Conservation (phyloP, 1,140 invertebrate species). For the Drosophila ananassae region DNA sequence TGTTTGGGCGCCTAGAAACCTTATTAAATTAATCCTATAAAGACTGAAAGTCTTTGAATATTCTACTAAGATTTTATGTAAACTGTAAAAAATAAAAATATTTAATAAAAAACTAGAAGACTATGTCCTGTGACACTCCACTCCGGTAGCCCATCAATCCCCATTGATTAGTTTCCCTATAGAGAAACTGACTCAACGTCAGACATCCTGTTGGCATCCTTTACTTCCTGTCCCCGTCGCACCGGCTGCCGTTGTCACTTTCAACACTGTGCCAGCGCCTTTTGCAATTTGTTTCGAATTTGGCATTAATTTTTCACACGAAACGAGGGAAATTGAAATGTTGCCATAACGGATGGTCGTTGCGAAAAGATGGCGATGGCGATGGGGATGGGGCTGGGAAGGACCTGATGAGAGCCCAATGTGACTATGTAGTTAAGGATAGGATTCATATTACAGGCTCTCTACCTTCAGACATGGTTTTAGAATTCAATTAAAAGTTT, state of each 20-base stretch:
- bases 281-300: slow-evolving; percentile 78
- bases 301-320: slow-evolving; percentile 79
- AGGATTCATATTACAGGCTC: slow-evolving; percentile 25
- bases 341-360: slow-evolving; percentile 76
- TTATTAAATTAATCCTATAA: too few relatives aligned
- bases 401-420: background rate
- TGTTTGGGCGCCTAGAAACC: too few relatives aligned
- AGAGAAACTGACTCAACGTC: background rate
- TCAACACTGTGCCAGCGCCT: slow-evolving; percentile 42
- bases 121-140: background rate
- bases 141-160: background rate
- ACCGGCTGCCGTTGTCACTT: slow-evolving; percentile 57
- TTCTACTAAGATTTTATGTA: too few relatives aligned
- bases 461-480: slow-evolving; percentile 44
- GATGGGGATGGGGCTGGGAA: background rate
- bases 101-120: too few relatives aligned
- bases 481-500: slow-evolving; percentile 76
- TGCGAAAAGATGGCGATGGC: slow-evolving; percentile 23
- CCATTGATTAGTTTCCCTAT: slow-evolving; percentile 9
- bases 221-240: slow-evolving; percentile 59
- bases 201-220: slow-evolving; percentile 59
- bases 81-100: too few relatives aligned
- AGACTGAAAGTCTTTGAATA: too few relatives aligned
- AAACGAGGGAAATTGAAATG: slow-evolving; percentile 79
- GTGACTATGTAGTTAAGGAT: background rate